Evolutionary conservation across 2,888 invertebrate species (phyloP), one percentile per base, ranked within the genome.

Genomic region (Calliscelio sp.): DNA sequence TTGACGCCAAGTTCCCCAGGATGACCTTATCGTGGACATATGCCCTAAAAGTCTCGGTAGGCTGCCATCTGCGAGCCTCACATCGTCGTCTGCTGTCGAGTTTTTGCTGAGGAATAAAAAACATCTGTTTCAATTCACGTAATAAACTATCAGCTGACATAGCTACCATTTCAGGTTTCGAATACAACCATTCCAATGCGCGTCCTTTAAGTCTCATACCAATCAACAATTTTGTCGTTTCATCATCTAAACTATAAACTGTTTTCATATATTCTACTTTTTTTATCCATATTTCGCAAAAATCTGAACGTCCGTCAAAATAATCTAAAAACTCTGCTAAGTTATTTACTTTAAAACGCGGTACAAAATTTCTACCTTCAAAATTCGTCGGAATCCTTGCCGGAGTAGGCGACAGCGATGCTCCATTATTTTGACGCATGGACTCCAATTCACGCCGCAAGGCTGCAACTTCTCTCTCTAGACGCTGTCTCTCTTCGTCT

Each of bases 11-110:
- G 14, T 41, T 63, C 8, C 63, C 63, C 20, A 63, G 14, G 0
- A 44, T 25, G 3, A 44, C 63, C 25, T 63, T 63, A 25, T 63
- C 63, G 44, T 41, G 25, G 1, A 25, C 41, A 25, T 44, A 66
- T 4, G 7, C 2, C 18, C 20, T 16, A 18, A 66, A 66, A 0
- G 63, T 66, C 24, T 66, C 65, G 16, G 46, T n/a, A 4, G 32
- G 7, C 14, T 49, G 65, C 49, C 65, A 66, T 2, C 14, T 59
- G n/a, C 59, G 38, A 59, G 59, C 59, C 35, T 59, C 59, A 22
- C 20, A 59, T 14, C 25, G 11, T 22, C 38, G 22, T 16, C 38
- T 7, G 38, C 22, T 38, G 1, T 59, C 35, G 11, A 59, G 1
- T 38, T 59, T 59, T 0, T 59, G 41, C 38, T 38, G 59, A 22